Evolutionary conservation across 2,888 invertebrate species (phyloP), one percentile per base, ranked within the genome.

Genomic region (Synergus japonicus): DNA sequence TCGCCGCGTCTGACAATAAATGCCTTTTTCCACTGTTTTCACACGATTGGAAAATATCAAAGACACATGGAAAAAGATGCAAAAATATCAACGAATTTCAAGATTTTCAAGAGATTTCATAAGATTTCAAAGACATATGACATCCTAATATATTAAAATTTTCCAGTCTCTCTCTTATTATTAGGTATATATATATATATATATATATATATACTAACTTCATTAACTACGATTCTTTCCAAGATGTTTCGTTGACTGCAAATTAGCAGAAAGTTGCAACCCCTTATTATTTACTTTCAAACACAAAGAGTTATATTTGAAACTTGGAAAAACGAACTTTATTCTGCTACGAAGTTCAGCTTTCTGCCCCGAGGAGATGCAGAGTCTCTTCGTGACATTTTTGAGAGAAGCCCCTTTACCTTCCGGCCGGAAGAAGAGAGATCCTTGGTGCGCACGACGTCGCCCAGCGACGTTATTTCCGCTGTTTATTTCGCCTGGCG

Each of bases 401-500:
- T 69, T 69, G 69, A 69, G 49, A 29, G 69, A 49, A 49, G 29
- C 49, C 18, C 54, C 54, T 18, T 58, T 58, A 58, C 69, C 69
- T 29, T 69, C 69, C 49, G 69, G 15, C 69, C 29, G 49, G 69
- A 69, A 69, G 69, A 69, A 69, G 49, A 49, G 69, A 69, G 69
- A 69, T 69, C 69, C 49, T 49, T 69, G 29, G 69, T 69, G 69
- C 69, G 69, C 69, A 69, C 69, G 69, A 69, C 69, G 44, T 69
- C 69, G 22, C 69, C 22, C 49, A 49, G 49, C 69, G 69, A 69
- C 69, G 69, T 69, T 69, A 69, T 69, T 69, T 69, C 69, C 69
- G 69, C 69, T 69, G 69, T 69, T 49, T 69, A 69, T 69, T 69
- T 69, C 69, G 29, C 69, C 49, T 49, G 69, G 69, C 69, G 69